Evolutionary conservation across 1,140 invertebrate genomes (phyloP).

Genomic region (Platorchestia sp.): DNA sequence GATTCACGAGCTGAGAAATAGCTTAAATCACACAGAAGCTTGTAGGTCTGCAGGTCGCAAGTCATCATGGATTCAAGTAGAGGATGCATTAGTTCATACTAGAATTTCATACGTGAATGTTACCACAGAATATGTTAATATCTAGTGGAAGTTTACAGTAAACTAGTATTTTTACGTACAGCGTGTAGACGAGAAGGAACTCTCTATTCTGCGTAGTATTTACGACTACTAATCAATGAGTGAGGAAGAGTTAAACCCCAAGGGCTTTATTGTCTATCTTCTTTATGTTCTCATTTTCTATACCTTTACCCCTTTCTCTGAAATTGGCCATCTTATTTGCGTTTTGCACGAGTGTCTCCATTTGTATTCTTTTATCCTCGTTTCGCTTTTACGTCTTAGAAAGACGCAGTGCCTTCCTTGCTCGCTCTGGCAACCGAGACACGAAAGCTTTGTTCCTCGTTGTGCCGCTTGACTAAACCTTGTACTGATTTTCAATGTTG

Average conservation of each 20-base stretch:
- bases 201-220: not conserved
- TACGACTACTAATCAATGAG: not conserved
- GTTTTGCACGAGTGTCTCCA: not conserved
- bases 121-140: not conserved
- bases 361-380: not conserved
- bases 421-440: not conserved
- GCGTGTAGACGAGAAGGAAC: not conserved
- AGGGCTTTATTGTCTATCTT: not conserved
- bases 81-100: not conserved
- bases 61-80: not conserved
- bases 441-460: not conserved
- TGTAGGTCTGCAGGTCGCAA: not conserved
- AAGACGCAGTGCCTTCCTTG: not conserved
- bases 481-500: not conserved
- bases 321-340: not conserved
- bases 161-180: not conserved
- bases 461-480: not conserved
- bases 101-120: not conserved
- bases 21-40: not conserved
- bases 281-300: not conserved
- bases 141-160: not conserved
- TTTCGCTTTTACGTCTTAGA: not conserved
- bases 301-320: not conserved
- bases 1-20: not conserved
- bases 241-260: not conserved